phyloP scores from a whole-genome alignment of 2,888 invertebrate genomes.

The Erannis defoliaria region DNA sequence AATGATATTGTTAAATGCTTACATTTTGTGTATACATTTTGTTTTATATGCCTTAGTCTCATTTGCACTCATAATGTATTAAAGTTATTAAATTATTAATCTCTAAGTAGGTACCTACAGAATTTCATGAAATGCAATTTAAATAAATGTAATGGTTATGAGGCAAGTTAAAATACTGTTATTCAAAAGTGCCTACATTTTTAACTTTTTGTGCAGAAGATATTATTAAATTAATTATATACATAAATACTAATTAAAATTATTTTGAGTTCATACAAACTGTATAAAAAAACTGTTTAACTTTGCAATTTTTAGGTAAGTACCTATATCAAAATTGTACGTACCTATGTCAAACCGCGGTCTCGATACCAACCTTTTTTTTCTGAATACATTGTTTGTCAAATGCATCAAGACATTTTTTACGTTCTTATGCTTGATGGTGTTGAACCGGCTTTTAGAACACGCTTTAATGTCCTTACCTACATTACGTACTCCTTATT shows the following conservation, averaged over 20 bases:
- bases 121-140: conserved; percentile 48
- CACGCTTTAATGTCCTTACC: not conserved
- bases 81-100: conserved; percentile 44
- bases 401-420: not conserved
- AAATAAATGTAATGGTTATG: conserved; percentile 45
- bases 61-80: not conserved
- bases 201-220: conserved; percentile 53
- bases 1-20: not conserved
- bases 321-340: too few species aligned
- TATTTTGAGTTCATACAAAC: conserved; percentile 5
- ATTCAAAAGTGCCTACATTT: conserved; percentile 50
- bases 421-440: not conserved
- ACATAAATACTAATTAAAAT: conserved; percentile 4
- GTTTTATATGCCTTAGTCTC: not conserved
- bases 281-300: conserved; percentile 5
- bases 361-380: not conserved
- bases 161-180: conserved; percentile 53
- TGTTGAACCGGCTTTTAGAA: not conserved
- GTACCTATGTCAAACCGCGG: not conserved
- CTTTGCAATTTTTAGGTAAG: too few species aligned
- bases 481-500: not conserved
- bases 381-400: not conserved
- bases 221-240: conserved; percentile 15
- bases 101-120: conserved; percentile 52
- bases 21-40: too few species aligned